Percentiles rank a stretch among this genome's conserved stretches.
Conservation (phyloP, 53 echinoderm and acorn worm genomes). For the Paracentrotus lividus region DNA sequence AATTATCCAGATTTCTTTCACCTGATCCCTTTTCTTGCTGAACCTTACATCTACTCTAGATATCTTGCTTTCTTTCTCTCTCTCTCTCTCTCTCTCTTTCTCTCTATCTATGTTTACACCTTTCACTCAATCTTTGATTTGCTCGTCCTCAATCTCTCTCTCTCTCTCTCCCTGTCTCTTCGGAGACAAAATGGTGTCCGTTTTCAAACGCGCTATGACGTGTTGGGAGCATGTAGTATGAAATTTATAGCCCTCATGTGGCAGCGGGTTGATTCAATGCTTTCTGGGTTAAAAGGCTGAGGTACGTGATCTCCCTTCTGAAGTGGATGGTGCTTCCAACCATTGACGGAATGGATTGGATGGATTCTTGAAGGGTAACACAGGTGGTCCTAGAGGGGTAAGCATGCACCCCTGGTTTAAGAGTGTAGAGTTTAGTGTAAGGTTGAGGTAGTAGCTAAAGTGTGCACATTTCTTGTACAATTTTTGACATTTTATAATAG, state of each 20-base stretch:
- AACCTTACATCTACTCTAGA: not conserved
- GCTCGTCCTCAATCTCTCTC: not conserved
- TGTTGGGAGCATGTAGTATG: not conserved
- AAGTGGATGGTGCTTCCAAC: not conserved
- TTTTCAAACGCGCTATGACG: not conserved
- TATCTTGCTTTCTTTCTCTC: not conserved
- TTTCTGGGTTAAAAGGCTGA: slow-evolving; percentile 39
- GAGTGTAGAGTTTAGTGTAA: no score
- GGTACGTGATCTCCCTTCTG: slow-evolving; percentile 17
- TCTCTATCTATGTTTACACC: no score
- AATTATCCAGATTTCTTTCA: no score
- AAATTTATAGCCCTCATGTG: slow-evolving; percentile 44
- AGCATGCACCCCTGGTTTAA: not conserved
- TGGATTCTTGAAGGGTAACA: not conserved
- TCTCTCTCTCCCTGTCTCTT: not conserved
- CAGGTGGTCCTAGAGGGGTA: not conserved
- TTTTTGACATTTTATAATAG: no score
- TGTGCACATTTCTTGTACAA: no score
- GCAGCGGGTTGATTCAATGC: slow-evolving; percentile 19
- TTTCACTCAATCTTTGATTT: not conserved
- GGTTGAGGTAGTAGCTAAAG: no score
- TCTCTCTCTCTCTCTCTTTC: not conserved
- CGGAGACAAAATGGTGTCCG: slow-evolving; percentile 4
- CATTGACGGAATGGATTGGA: not conserved
- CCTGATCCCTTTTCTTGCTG: not conserved